Evolutionary conservation across 2,113 vertebrate genomes (phyloP).

Genomic region (Sinosuthora webbiana): DNA sequence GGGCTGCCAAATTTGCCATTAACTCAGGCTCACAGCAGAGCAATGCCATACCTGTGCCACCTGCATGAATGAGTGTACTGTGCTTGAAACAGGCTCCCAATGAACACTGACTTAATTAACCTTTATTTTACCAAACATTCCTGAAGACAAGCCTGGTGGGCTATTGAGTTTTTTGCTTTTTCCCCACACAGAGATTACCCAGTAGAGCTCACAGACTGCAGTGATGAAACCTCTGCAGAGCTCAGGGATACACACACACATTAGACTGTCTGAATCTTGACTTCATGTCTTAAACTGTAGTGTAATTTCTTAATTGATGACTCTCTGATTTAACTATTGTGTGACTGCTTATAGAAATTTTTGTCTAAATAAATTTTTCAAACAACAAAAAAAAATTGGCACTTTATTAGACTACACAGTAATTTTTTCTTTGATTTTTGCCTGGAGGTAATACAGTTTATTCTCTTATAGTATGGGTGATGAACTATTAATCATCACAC

Average conservation of each 20-base stretch:
- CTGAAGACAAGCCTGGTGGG: not conserved
- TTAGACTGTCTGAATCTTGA: not conserved
- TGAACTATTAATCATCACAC: not conserved
- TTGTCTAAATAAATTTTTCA: not conserved
- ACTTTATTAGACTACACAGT: not conserved
- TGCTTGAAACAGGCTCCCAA: not conserved
- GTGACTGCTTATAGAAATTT: not conserved
- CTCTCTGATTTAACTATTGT: not conserved
- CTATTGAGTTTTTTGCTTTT: not conserved
- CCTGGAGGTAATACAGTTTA: not conserved
- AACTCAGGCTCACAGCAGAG: not conserved
- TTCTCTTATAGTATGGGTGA: not conserved
- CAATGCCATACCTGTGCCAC: not conserved
- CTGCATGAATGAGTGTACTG: fast-evolving
- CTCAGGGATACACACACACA: fast-evolving
- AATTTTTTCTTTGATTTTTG: not conserved
- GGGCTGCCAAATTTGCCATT: not conserved
- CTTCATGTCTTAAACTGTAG: not conserved
- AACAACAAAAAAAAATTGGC: not conserved
- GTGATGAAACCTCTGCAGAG: not conserved
- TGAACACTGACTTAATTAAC: not conserved
- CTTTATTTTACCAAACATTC: not conserved
- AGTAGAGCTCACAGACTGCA: not conserved
- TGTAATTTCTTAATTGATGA: not conserved
- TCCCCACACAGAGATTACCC: not conserved